Percentiles rank a stretch among this genome's conserved stretches.
Conservation (phyloP, 1,140 invertebrate species). For the Trachelipus rathkii region DNA sequence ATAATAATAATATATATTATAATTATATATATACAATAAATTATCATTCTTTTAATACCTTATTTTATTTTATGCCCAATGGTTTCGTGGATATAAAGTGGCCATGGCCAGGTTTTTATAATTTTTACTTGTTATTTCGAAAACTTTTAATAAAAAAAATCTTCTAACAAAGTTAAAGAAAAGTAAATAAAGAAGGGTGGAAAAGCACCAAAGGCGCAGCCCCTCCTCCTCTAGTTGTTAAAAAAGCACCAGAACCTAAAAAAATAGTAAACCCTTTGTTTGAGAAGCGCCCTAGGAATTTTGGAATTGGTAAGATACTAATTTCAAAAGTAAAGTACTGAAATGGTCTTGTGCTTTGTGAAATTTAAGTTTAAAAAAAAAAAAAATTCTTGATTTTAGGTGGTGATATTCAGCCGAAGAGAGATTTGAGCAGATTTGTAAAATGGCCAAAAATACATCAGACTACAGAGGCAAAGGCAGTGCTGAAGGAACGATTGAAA, state of each 20-base stretch:
- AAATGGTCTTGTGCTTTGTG: background rate
- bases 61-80: too few relatives aligned
- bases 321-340: background rate
- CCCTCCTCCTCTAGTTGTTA: background rate
- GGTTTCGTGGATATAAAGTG: too few relatives aligned
- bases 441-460: constrained; percentile 99
- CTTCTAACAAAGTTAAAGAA: too few relatives aligned
- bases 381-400: constrained; percentile 60
- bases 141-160: too few relatives aligned
- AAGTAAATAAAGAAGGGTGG: background rate
- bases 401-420: constrained; percentile 94
- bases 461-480: constrained; percentile 94
- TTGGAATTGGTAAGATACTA: constrained; percentile 85
- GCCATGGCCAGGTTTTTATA: too few relatives aligned
- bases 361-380: background rate
- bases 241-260: constrained; percentile 62
- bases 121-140: too few relatives aligned
- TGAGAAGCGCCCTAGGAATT: constrained; percentile 95
- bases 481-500: constrained; percentile 92
- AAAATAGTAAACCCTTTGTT: constrained; percentile 95
- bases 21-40: too few relatives aligned
- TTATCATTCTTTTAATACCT: too few relatives aligned
- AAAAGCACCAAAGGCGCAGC: background rate
- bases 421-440: constrained; percentile 95
- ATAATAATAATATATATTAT: too few relatives aligned